Conservation (phyloP, 2,113 vertebrate species). For the Emydocephalus ijimae region DNA sequence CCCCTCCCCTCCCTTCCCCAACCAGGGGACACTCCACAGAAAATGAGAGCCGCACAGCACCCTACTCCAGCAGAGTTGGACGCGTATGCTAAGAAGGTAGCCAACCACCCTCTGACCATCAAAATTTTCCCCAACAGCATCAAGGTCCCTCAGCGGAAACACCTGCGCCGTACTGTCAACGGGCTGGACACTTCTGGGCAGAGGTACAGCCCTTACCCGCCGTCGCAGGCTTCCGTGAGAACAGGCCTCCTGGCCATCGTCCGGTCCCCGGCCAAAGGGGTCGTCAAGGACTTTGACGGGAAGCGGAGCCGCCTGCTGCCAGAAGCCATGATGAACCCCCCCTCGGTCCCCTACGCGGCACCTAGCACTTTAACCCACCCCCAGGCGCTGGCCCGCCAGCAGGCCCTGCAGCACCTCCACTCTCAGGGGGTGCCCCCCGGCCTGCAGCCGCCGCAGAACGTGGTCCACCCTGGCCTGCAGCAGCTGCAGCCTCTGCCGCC, state of each 20-base stretch:
- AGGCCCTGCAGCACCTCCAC: conserved; percentile 80
- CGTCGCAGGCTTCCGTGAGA: conserved; percentile 87
- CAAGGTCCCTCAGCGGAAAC: conserved; percentile 98
- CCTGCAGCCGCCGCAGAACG: conserved; percentile 57
- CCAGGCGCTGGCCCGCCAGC: conserved; percentile 79
- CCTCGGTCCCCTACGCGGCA: conserved; percentile 81
- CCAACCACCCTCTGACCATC: conserved; percentile 97
- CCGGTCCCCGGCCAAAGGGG: conserved; percentile 89
- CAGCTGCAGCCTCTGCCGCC: conserved; percentile 69
- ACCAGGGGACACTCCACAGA: conserved; percentile 99
- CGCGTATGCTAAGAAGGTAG: conserved; percentile 99
- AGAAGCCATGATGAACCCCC: conserved; percentile 91
- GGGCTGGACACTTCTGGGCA: conserved; percentile 95
- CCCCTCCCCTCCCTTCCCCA: conserved; percentile 55
- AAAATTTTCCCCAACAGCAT: conserved; percentile 99
- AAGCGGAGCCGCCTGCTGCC: conserved; percentile 87
- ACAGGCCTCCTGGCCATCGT: conserved; percentile 93
- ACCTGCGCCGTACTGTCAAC: conserved; percentile 97
- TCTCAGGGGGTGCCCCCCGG: conserved; percentile 42
- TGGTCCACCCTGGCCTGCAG: conserved; percentile 70
- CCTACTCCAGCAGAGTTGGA: conserved; percentile 99
- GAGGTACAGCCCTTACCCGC: conserved; percentile 97
- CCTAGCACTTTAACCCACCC: conserved; percentile 98
- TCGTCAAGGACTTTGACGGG: conserved; percentile 96
- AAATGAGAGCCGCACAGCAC: conserved; percentile 99